Evolutionary conservation across 2,797 vertebrate genomes (phyloP), one percentile per base, ranked within the genome.

Genomic region (Notamacropus eugenii): DNA sequence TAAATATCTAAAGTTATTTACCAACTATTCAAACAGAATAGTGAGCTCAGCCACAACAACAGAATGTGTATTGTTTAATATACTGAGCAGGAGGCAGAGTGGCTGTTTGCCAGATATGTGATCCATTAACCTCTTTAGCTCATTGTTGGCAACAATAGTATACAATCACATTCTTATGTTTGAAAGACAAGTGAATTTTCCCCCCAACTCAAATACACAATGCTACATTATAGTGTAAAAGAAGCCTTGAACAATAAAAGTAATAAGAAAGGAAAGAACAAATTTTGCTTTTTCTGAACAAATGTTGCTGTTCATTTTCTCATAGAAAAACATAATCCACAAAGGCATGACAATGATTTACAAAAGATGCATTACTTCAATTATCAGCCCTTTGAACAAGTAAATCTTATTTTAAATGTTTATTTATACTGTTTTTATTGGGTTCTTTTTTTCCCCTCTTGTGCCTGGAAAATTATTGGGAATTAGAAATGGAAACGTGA

Each of bases 51-150:
- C 97, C 97, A 97, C 93, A 93, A 95, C 97, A 98, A 94, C 94
- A 92, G 82, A 97, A 97, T 95, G 97, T 97, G 92, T 62, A 22
- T 62, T 96, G 97, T 98, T 96, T 97, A 96, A 97, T 92, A 27
- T 92, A 96, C 94, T 1, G 95, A 98, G 97, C 96, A 19, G 55
- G 96, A 97, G 97, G 94, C 94, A 97, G 59, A 0, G 5, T 97
- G 98, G 98, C 98, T 98, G 91, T 96, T 98, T 97, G 98, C 98
- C 98, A 98, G 97, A 93, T 92, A 95, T 97, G 55, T 97, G 98
- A 98, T 98, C 98, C 98, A 98, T 98, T 98, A 98, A 98, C 98
- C 98, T 98, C 97, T 98, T 98, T 98, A 98, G 98, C 98, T 98
- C 98, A 96, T 98, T 98, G 98, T 98, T 98, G 98, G 98, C 98